phyloP scores from a whole-genome alignment of 2,888 invertebrate species.

The Agapostemon virescens region DNA sequence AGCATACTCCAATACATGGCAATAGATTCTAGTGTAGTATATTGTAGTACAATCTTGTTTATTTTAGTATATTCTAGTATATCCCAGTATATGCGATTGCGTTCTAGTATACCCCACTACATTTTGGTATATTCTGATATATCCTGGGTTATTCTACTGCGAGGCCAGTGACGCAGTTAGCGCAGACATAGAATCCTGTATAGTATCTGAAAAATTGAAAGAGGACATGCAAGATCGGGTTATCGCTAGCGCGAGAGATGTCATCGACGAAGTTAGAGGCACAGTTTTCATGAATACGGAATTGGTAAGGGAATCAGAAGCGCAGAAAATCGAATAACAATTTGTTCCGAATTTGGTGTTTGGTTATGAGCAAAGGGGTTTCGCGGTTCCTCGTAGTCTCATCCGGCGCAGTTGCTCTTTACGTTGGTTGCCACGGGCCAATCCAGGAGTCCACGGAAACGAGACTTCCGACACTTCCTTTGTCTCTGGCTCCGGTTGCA shows the following conservation, averaged over 20 bases:
- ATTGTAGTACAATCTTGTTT: too few species aligned
- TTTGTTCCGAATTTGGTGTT: constrained; percentile 39
- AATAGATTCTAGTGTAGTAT: too few species aligned
- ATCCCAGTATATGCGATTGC: too few species aligned
- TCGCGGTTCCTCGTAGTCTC: constrained; percentile 6
- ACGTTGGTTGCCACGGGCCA: constrained; percentile 16
- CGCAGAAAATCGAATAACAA: constrained; percentile 3
- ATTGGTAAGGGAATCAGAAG: neutral
- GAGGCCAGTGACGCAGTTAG: neutral
- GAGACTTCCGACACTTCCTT: constrained; percentile 42
- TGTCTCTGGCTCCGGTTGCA: constrained; percentile 14
- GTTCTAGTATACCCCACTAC: too few species aligned
- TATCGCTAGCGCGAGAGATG: too few species aligned
- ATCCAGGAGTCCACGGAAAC: constrained; percentile 36
- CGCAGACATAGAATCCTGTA: neutral
- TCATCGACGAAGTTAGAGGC: neutral
- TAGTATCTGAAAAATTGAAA: neutral
- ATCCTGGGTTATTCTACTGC: neutral
- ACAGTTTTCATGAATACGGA: neutral
- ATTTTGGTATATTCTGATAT: too few species aligned
- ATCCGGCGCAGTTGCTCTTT: constrained; percentile 19
- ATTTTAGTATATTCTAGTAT: too few species aligned
- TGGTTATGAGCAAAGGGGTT: constrained; percentile 16
- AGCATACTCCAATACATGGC: too few species aligned
- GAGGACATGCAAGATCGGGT: too few species aligned